Evolutionary conservation across 2,797 vertebrate species (phyloP), one percentile per base, ranked within the genome.

Genomic region (Ptychobarbus kaznakovi): DNA sequence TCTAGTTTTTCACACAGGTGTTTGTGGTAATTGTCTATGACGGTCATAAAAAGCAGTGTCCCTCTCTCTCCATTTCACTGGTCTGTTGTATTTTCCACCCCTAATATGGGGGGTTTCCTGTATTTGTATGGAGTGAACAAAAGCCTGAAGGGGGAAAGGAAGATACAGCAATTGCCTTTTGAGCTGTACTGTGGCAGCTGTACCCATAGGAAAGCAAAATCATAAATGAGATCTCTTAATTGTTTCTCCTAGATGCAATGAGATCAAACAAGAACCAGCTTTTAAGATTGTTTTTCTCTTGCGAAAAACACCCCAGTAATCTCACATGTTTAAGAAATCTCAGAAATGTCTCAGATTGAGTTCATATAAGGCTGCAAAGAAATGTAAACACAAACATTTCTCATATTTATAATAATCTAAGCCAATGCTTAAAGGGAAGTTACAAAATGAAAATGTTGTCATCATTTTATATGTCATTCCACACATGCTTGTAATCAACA

Each of bases 121-220:
- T 87, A 81, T 88, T 89, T 90, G 86, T 89, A 81, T 70, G 81
- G 38, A 80, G 83, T 44, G 66, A 63, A 85, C 77, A 63, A 81
- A 81, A 49, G 42, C 40, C 12, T 53, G 40, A 81, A 69, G n/a
- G 9, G 40, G 46, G 77, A 61, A 79, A 87, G 78, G 82, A 83
- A 81, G 65, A 77, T 6, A 13, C 28, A 66, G 20, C 4, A 42
- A 61, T 40, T 1, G 75, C 12, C 53, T 58, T 76, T 25, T 42
- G 22, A 66, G 42, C 25, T 49, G 18, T 42, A 35, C 78, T 35
- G 25, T 42, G 22, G 35, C 35, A 79, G 58, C 18, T 79, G 13
- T 32, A 46, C 22, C 42, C 40, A 22, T 22, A 35, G 44, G 78
- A 66, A 66, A 66, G 18, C 15, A 35, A 9, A 65, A 44, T 40